These are phyloP conservation scores for Prunella strophiata DNA, from an alignment of 2,797 vertebrate species.

Conservation along the genomic window DNA sequence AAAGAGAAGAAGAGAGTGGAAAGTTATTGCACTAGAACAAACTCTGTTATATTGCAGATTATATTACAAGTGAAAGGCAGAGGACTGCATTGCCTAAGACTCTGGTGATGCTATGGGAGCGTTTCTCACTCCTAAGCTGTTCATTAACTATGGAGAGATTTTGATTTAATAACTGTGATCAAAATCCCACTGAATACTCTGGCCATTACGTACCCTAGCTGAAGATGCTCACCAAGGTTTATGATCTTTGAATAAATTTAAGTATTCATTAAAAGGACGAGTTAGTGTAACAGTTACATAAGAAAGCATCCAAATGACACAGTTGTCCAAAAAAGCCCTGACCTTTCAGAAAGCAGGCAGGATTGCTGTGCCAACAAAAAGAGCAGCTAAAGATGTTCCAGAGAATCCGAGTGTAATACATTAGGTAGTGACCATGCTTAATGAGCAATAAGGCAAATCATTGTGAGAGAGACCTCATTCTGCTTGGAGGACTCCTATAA, in stretches of 20 bases:
- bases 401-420: not conserved
- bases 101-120: not conserved
- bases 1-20: slow-evolving; percentile 37
- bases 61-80: slow-evolving; percentile 61
- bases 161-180: slow-evolving; percentile 69
- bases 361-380: slow-evolving; percentile 56
- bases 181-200: slow-evolving; percentile 37
- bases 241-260: slow-evolving; percentile 62
- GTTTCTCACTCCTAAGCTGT: not conserved
- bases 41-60: slow-evolving; percentile 57
- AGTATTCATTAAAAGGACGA: slow-evolving; percentile 50
- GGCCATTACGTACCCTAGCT: slow-evolving; percentile 50
- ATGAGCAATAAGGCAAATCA: slow-evolving; percentile 17
- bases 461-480: not conserved
- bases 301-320: slow-evolving; percentile 54
- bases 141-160: slow-evolving; percentile 40
- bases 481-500: not conserved
- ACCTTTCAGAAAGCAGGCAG: slow-evolving; percentile 44
- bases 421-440: slow-evolving; percentile 39
- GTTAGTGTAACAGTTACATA: slow-evolving; percentile 40
- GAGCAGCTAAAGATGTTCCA: slow-evolving; percentile 10
- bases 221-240: slow-evolving; percentile 62
- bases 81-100: not conserved
- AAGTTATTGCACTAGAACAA: slow-evolving; percentile 68
- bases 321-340: slow-evolving; percentile 54